These are phyloP conservation scores for Sakesphorus luctuosus DNA, from an alignment of 2,113 vertebrate genomes.

Conservation along the genomic window DNA sequence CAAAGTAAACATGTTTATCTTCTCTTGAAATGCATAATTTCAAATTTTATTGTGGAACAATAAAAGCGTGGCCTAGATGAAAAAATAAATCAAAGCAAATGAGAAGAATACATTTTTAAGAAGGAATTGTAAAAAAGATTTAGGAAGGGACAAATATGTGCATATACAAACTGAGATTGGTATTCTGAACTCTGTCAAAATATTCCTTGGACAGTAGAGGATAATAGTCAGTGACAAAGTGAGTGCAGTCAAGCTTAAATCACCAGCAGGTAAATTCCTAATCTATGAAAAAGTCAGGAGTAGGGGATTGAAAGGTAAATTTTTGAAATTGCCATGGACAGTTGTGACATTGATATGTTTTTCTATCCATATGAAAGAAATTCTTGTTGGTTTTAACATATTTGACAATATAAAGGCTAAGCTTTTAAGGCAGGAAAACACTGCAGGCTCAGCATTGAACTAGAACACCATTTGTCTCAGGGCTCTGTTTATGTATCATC, in stretches of 20 bases:
- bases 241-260: neutral
- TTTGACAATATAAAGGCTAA: neutral
- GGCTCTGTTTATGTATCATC: neutral
- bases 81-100: neutral
- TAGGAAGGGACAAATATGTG: neutral
- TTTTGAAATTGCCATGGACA: slow-evolving; percentile 12
- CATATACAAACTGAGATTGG: neutral
- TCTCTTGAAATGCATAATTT: neutral
- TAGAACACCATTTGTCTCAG: neutral
- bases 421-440: neutral
- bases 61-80: neutral
- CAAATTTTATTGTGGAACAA: neutral
- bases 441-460: neutral
- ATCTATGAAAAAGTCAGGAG: neutral
- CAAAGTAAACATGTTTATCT: neutral
- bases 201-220: neutral
- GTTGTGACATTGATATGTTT: neutral
- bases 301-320: neutral
- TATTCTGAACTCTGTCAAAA: neutral
- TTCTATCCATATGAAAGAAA: neutral
- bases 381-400: neutral
- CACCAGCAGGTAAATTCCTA: neutral
- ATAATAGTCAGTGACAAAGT: neutral
- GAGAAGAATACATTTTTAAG: neutral
- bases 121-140: neutral